phyloP scores from a whole-genome alignment of 2,797 vertebrate species.

The Sebastes paucispinis region DNA sequence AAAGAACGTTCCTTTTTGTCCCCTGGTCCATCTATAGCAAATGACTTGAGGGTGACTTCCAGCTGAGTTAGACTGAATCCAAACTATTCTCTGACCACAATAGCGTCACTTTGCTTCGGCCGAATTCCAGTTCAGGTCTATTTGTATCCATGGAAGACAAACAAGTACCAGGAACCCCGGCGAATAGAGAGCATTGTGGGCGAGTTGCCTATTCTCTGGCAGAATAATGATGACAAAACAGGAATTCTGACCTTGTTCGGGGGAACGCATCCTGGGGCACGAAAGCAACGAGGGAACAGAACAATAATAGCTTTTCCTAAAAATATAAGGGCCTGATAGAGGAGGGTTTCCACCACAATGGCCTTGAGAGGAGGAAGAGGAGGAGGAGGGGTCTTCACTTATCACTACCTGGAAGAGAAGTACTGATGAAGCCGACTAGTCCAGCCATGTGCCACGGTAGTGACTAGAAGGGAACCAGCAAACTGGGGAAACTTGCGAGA shows the following conservation, averaged over 20 bases:
- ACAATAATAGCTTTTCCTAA: slow-evolving; percentile 71
- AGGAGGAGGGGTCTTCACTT: slow-evolving; percentile 42
- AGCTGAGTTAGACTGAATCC: slow-evolving; percentile 18
- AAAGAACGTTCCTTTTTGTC: neutral
- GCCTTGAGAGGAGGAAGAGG: slow-evolving; percentile 8
- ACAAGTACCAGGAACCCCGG: slow-evolving; percentile 44
- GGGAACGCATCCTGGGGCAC: slow-evolving; percentile 68
- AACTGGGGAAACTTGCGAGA: too few relatives aligned
- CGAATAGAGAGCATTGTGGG: slow-evolving; percentile 46
- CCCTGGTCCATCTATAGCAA: neutral
- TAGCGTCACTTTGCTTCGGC: neutral
- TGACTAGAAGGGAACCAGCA: too few relatives aligned
- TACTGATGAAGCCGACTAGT: slow-evolving; percentile 39
- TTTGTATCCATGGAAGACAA: slow-evolving; percentile 64
- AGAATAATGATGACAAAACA: slow-evolving; percentile 64
- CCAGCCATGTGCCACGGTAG: neutral
- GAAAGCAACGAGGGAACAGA: slow-evolving; percentile 42
- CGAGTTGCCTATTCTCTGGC: slow-evolving; percentile 53
- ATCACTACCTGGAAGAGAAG: slow-evolving; percentile 48
- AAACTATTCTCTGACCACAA: slow-evolving; percentile 20
- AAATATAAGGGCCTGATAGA: slow-evolving; percentile 72
- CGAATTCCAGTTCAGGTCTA: slow-evolving; percentile 41
- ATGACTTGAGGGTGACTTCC: slow-evolving; percentile 9
- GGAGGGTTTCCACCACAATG: slow-evolving; percentile 71
- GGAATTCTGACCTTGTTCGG: slow-evolving; percentile 67